Percentiles rank a stretch among this genome's conserved stretches.
Conservation (phyloP, 2,113 vertebrate genomes). For the Rhabdornis inornatus region DNA sequence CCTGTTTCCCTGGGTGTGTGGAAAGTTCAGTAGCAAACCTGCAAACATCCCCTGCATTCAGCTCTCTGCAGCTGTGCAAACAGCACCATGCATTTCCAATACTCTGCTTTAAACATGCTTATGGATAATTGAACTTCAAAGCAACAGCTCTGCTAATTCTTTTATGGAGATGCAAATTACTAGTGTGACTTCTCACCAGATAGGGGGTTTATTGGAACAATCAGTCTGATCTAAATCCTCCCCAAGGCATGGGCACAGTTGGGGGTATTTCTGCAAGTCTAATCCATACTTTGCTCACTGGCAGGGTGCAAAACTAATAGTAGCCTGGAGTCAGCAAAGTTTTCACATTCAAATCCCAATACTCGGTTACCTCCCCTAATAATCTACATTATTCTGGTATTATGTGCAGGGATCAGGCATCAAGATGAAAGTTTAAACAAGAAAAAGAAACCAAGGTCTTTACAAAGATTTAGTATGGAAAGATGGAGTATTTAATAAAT, state of each 20-base stretch:
- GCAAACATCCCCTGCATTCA: neutral
- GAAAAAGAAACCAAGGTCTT: neutral
- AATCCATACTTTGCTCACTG: conserved; percentile 1
- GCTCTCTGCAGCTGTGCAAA: conserved; percentile 47
- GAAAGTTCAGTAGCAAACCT: neutral
- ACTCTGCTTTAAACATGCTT: conserved; percentile 17
- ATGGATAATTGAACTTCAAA: conserved; percentile 59
- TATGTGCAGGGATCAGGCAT: neutral
- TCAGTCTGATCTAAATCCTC: conserved; percentile 22
- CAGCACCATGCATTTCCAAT: conserved; percentile 11
- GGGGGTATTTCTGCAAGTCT: neutral
- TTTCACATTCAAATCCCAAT: neutral
- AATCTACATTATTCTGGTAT: neutral
- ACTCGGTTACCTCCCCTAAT: neutral
- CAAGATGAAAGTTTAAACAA: neutral
- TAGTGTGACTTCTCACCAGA: conserved; percentile 49
- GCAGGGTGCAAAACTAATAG: neutral
- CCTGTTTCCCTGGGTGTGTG: neutral
- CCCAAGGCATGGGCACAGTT: neutral
- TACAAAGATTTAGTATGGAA: neutral
- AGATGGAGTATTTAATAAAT: neutral
- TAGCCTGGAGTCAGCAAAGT: conserved; percentile 20
- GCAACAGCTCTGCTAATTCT: conserved; percentile 36
- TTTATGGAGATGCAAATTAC: conserved; percentile 68
- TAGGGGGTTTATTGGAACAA: conserved; percentile 39